Base-by-base conservation (phyloP, 2,797 vertebrate genomes). In the Tokudaia muenninki region DNA sequence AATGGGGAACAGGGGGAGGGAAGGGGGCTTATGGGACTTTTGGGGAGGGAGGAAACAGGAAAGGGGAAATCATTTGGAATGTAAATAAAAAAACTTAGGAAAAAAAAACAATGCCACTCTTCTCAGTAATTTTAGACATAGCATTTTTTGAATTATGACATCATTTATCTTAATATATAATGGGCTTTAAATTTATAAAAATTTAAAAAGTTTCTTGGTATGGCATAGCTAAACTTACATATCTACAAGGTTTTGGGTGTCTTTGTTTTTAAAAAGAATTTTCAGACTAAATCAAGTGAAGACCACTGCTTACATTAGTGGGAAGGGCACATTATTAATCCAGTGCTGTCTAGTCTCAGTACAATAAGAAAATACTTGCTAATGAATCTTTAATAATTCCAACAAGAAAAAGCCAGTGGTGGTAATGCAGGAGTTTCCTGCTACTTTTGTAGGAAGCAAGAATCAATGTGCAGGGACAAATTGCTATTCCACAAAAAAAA, bases 311-410 rank as follows among this genome's bases (percentile, higher is more conserved):
- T 89, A 80, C 41, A 57, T 91, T 57, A 94, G 86, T 88, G 31
- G 63, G 79, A 91, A 91, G 75, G 21, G 29, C n/a, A 92, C 13
- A 80, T 96, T 91, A 87, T 89, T 81, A 63, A 96, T 92, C 74
- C 65, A 79, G 11, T 70, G 41, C 55, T 92, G 26, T 88, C 80
- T 93, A 14, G 1, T 96, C 61, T 50, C 91, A 86, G 34, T 86
- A 57, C 14, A 92, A 82, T 86, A 88, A 92, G 13, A 95, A 92
- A 65, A 86, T 34, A 82, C 84, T 91, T 95, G 92, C 22, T 89
- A 90, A 93, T 96, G 94, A 91, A 92, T 94, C 29, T 44, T 90
- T 75, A 91, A 47, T 88, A 92, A 96, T 96, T 96, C 31, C 24
- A 80, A 72, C 13, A 93, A 79, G 91, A 87, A 96, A 92, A 83